These are phyloP conservation scores for Hylaea fasciaria DNA, from an alignment of 2,888 invertebrate species.

Conservation along the genomic window DNA sequence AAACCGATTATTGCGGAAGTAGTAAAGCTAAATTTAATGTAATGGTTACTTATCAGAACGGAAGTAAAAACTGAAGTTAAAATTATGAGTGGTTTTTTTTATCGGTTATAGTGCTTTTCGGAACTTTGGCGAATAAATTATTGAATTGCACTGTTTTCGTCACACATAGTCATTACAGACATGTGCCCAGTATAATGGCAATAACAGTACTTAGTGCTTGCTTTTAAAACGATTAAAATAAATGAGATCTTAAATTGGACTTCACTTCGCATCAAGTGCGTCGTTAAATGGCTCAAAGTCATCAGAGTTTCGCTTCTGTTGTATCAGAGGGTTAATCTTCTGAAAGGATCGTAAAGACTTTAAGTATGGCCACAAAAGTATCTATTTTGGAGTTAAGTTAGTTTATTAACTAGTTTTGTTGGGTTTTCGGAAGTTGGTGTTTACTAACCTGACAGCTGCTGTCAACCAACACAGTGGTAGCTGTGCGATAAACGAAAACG, in stretches of 20 bases:
- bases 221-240: conserved; percentile 15
- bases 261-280: conserved; percentile 21
- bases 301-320: conserved; percentile 25
- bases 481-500: no score
- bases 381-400: conserved; percentile 6
- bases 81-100: no score
- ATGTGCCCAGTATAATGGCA: background rate
- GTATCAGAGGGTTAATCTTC: conserved; percentile 6
- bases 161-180: no score
- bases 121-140: no score
- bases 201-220: background rate
- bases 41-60: no score
- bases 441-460: background rate
- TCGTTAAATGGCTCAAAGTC: conserved; percentile 32
- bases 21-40: no score
- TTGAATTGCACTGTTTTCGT: no score
- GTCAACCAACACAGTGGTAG: no score
- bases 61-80: no score
- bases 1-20: no score
- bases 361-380: conserved; percentile 8
- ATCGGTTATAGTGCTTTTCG: no score
- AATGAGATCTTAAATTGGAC: conserved; percentile 41
- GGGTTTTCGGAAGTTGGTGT: background rate
- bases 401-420: background rate
- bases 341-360: conserved; percentile 14